Percentiles rank a stretch among this genome's conserved stretches.
Evolutionary conservation across 2,888 invertebrate species (phyloP).

Genomic region (Euclidia mi): DNA sequence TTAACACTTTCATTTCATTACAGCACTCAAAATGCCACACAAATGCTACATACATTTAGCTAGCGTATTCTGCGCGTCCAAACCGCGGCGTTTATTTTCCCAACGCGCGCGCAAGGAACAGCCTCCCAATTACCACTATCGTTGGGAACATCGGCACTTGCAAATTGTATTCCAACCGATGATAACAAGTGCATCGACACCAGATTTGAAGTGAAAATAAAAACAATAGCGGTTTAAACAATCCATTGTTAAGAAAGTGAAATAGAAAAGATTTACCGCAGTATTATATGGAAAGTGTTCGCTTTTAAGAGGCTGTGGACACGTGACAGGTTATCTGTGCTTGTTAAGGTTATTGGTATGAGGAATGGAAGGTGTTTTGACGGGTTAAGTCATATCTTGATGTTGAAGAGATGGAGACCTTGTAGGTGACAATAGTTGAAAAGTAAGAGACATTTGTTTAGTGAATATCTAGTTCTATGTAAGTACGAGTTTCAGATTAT

Average conservation of each 20-base stretch:
- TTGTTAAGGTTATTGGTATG: too few species aligned
- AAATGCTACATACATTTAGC: too few species aligned
- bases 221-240: slow-evolving; percentile 63
- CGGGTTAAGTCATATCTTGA: too few species aligned
- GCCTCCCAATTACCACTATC: slow-evolving; percentile 84
- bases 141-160: slow-evolving; percentile 83
- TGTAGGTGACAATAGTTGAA: too few species aligned
- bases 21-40: too few species aligned
- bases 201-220: slow-evolving; percentile 67
- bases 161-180: slow-evolving; percentile 75
- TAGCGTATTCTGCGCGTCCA: not conserved
- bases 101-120: slow-evolving; percentile 21
- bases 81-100: slow-evolving; percentile 1
- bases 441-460: too few species aligned
- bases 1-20: too few species aligned
- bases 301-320: not conserved
- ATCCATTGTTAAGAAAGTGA: slow-evolving; percentile 48
- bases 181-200: slow-evolving; percentile 77
- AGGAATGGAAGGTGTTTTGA: too few species aligned
- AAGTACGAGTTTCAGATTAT: too few species aligned
- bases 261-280: slow-evolving; percentile 19
- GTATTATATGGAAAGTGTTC: slow-evolving; percentile 8
- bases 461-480: too few species aligned
- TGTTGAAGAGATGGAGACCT: too few species aligned
- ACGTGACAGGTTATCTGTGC: too few species aligned